Conservation (phyloP, 2,797 vertebrate genomes). For the Gambusia yucatana region DNA sequence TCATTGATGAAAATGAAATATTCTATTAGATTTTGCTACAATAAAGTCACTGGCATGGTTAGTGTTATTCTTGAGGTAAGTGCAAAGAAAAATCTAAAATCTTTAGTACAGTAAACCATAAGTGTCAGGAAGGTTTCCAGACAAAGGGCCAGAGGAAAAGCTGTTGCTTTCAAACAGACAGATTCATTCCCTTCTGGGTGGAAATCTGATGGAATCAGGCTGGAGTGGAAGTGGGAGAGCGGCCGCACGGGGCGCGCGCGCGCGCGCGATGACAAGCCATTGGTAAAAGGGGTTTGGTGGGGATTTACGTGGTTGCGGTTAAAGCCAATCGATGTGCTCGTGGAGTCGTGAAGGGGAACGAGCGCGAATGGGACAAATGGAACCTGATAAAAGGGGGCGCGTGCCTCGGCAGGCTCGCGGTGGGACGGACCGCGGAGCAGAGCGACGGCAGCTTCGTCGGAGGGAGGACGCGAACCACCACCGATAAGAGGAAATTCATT, state of each 20-base stretch:
- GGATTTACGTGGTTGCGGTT: slow-evolving; percentile 48
- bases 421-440: background rate
- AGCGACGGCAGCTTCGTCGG: background rate
- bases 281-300: slow-evolving; percentile 34
- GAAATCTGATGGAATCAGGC: slow-evolving; percentile 11
- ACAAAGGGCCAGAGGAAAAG: background rate
- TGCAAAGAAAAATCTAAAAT: background rate
- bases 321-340: slow-evolving; percentile 70
- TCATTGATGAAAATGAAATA: background rate
- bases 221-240: slow-evolving; percentile 2
- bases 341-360: slow-evolving; percentile 40
- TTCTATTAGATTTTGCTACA: background rate
- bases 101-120: background rate
- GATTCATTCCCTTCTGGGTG: slow-evolving; percentile 20
- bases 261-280: slow-evolving; percentile 36
- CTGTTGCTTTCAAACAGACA: background rate
- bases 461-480: background rate
- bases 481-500: slow-evolving; percentile 37
- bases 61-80: background rate
- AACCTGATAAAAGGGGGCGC: slow-evolving; percentile 51
- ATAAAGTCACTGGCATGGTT: background rate
- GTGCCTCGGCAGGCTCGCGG: slow-evolving; percentile 15
- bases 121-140: background rate
- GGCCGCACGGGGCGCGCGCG: slow-evolving; percentile 26
- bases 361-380: slow-evolving; percentile 70